phyloP scores from a whole-genome alignment of 2,888 invertebrate species.

The Cheilosia soror region DNA sequence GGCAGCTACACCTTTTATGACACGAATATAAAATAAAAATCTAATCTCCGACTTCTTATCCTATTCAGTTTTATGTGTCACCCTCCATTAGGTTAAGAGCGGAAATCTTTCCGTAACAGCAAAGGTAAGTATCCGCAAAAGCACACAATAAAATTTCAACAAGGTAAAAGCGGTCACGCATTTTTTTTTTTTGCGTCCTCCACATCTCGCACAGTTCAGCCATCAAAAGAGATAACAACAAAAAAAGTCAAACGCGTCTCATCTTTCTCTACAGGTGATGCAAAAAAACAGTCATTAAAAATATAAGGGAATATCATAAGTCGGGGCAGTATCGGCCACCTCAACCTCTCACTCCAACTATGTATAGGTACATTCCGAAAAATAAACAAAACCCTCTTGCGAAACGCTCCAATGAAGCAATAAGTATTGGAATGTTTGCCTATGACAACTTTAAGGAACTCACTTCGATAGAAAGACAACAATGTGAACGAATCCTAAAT shows the following conservation, averaged over 20 bases:
- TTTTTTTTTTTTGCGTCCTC: not conserved
- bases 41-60: constrained; percentile 25
- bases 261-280: constrained; percentile 7
- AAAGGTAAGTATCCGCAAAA: constrained; percentile 41
- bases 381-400: constrained; percentile 31
- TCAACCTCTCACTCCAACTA: constrained; percentile 9
- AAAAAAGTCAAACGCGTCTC: constrained; percentile 26
- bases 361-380: not conserved
- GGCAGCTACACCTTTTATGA: not conserved
- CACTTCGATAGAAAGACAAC: constrained; percentile 30
- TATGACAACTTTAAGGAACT: constrained; percentile 46
- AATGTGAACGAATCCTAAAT: constrained; percentile 29
- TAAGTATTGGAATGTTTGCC: constrained; percentile 47
- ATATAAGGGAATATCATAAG: constrained; percentile 18
- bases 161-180: constrained; percentile 40
- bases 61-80: constrained; percentile 59
- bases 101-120: constrained; percentile 18
- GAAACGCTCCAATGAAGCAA: constrained; percentile 45
- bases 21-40: constrained; percentile 26
- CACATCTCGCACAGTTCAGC: not conserved
- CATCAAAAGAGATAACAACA: constrained; percentile 25
- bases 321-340: not conserved
- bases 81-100: constrained; percentile 53
- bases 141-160: constrained; percentile 55
- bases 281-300: constrained; percentile 36